phyloP scores from a whole-genome alignment of 2,888 invertebrate genomes.

The Neocrepidodera transversa region DNA sequence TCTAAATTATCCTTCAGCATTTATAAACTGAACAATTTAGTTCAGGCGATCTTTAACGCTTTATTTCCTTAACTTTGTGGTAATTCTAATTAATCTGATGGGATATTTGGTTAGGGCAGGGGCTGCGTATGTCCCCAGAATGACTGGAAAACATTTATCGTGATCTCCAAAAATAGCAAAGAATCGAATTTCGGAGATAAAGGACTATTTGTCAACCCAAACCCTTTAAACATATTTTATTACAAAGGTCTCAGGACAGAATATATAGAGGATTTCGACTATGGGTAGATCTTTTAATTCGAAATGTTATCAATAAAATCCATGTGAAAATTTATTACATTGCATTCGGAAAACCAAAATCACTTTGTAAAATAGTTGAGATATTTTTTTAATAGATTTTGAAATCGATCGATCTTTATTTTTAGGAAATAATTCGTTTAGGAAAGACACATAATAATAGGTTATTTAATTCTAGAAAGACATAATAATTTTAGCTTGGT shows the following conservation, averaged over 20 bases:
- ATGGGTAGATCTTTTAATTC: too few relatives aligned
- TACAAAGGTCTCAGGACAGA: conserved; percentile 4
- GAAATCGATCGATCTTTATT: too few relatives aligned
- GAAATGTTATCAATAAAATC: background rate
- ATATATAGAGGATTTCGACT: too few relatives aligned
- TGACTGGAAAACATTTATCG: conserved; percentile 27
- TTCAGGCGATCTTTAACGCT: conserved; percentile 12
- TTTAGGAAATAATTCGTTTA: too few relatives aligned
- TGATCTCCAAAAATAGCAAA: conserved; percentile 27
- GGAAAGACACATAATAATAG: too few relatives aligned
- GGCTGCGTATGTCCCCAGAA: conserved; percentile 23
- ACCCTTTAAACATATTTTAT: conserved; percentile 18
- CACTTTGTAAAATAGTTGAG: too few relatives aligned
- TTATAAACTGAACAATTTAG: conserved; percentile 18
- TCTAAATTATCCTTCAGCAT: background rate
- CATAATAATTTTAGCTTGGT: background rate
- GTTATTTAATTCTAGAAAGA: too few relatives aligned
- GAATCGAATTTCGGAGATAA: conserved; percentile 23
- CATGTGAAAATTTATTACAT: too few relatives aligned
- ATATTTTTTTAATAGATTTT: too few relatives aligned
- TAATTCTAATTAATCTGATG: conserved; percentile 29
- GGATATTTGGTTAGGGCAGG: conserved; percentile 16
- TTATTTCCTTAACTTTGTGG: conserved; percentile 23
- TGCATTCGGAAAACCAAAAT: too few relatives aligned
- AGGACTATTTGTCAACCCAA: conserved; percentile 22